These are phyloP conservation scores for Aurelia sp. DNA, from an alignment of 30 jellyfish, hydroid and myxozoan species.

Conservation along the genomic window DNA sequence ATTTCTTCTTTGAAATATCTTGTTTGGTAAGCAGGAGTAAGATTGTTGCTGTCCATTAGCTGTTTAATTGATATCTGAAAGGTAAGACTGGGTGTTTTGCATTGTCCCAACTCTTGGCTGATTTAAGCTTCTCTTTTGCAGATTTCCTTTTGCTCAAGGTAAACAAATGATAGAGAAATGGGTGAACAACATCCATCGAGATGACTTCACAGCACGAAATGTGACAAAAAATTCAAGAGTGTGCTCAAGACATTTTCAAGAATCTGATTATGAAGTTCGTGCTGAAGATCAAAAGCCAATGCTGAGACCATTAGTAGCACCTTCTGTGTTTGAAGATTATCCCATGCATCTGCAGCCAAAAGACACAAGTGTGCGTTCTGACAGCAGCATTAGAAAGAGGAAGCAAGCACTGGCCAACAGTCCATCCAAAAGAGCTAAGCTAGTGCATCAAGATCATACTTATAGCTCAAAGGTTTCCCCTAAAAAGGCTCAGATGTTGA, in stretches of 20 bases:
- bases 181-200: constrained; percentile 19
- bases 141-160: constrained; percentile 17
- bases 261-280: not conserved
- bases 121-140: not conserved
- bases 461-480: constrained; percentile 6
- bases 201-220: not conserved
- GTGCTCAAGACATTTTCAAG: not conserved
- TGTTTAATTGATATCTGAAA: no score
- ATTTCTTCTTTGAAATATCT: not conserved
- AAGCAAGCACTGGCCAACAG: constrained; percentile 11
- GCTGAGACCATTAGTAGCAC: not conserved
- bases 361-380: not conserved
- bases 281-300: not conserved
- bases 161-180: constrained; percentile 3
- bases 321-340: not conserved
- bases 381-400: constrained; percentile 15
- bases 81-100: no score
- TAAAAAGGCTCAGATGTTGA: constrained; percentile 12
- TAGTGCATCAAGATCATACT: constrained; percentile 8
- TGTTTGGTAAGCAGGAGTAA: constrained; percentile 2
- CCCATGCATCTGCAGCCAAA: constrained; percentile 24
- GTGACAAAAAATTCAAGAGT: constrained; percentile 13
- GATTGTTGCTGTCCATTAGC: not conserved
- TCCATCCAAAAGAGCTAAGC: constrained; percentile 7
- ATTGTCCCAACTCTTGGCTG: not conserved